Conservation (phyloP, 1,140 invertebrate species). For the Heliconius hewitsoni region DNA sequence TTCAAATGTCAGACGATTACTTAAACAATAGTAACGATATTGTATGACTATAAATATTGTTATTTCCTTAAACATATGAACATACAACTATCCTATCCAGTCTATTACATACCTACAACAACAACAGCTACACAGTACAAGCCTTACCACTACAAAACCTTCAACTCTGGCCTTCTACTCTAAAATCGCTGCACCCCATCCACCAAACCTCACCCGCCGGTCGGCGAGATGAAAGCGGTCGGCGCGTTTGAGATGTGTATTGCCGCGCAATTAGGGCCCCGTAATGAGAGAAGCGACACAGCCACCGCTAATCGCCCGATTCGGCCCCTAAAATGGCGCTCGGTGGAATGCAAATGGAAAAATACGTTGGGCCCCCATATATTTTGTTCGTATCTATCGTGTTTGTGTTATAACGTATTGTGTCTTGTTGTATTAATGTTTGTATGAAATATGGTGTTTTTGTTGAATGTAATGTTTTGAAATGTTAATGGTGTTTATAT, state of each 20-base stretch:
- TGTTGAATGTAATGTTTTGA: not conserved
- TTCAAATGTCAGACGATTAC: too few species aligned
- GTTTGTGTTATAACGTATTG: not conserved
- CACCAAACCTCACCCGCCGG: conserved; percentile 2
- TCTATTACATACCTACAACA: not conserved
- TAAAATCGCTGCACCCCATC: conserved; percentile 27
- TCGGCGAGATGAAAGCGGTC: conserved; percentile 73
- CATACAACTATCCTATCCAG: too few species aligned
- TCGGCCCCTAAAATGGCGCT: conserved; percentile 24
- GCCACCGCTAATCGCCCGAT: conserved; percentile 67
- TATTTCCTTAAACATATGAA: too few species aligned
- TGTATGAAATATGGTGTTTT: not conserved
- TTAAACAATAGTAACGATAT: too few species aligned
- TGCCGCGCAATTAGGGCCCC: conserved; percentile 68
- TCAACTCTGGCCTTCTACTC: not conserved
- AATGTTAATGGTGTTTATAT: not conserved
- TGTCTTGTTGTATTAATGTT: conserved; percentile 6
- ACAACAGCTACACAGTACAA: not conserved
- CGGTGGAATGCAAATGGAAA: conserved; percentile 26
- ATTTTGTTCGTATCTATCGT: conserved; percentile 5
- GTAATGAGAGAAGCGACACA: conserved; percentile 76
- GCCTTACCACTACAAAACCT: not conserved
- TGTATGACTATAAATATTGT: too few species aligned
- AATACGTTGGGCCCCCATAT: not conserved
- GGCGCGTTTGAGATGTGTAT: conserved; percentile 67